Evolutionary conservation across 1,140 invertebrate species (phyloP), one percentile per base, ranked within the genome.

Genomic region (Pseudomyrmex dendroicus): DNA sequence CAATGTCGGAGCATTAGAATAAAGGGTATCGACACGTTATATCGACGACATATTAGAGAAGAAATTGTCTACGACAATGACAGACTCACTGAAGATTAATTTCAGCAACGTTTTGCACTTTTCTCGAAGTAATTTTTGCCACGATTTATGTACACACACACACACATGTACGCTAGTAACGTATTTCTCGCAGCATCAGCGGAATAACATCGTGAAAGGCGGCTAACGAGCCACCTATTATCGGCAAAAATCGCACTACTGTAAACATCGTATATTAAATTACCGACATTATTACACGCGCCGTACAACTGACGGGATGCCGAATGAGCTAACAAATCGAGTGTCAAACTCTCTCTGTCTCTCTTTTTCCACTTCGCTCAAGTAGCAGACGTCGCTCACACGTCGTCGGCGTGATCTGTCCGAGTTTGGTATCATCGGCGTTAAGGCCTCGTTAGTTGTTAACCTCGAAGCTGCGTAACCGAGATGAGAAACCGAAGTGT

Each of bases 371-470:
- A 61, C 66, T 80, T 70, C 54, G 25, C 48, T 74, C 70, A 63
- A 82, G 72, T 73, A 74, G 78, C 78, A 74, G 72, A 82, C 78
- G 72, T 82, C 78, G 70, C 70, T 74, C 78, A 63, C 9, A 48
- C 59, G 73, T 82, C 66, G 77, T 48, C 59, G 66, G 5, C 35
- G 20, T 57, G 20, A 77, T 67, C 64, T 25, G 76, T 80, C 15
- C 78, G 59, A 82, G 68, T 82, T 82, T 70, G 57, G 70, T 44
- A 83, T 66, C 80, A 20, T 25, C 15, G 13, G 64, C 44, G 54
- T 67, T 67, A 48, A 50, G 54, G 50, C 50, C 50, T 84, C 83
- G 83, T 82, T 80, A 70, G 74, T 52, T 61, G 74, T 80, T 80
- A 82, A 82, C 57, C 63, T 56, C 10, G n/a, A 56, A 68, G 73